These are phyloP conservation scores for Pherbina coryleti DNA, from an alignment of 2,888 invertebrate genomes.

Conservation along the genomic window DNA sequence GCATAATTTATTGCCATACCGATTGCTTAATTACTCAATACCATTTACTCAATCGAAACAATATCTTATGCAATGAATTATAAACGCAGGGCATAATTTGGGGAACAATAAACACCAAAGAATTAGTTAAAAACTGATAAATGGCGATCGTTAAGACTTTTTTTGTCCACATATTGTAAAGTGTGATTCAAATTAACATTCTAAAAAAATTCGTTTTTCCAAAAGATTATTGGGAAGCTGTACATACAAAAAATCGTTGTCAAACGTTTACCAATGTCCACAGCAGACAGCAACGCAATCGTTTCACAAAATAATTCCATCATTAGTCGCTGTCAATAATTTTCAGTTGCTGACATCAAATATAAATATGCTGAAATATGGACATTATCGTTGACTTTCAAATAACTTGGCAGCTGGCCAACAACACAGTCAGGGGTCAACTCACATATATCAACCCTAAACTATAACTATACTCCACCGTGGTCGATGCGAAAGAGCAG, in stretches of 20 bases:
- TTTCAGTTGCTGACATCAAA: slow-evolving; percentile 7
- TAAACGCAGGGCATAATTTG: neutral
- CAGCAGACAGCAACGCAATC: neutral
- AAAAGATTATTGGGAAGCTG: neutral
- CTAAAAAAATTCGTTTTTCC: neutral
- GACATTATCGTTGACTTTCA: neutral
- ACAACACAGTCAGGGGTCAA: slow-evolving; percentile 22
- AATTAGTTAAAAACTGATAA: slow-evolving; percentile 9
- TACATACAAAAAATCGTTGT: neutral
- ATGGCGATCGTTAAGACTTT: slow-evolving; percentile 11
- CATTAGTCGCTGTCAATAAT: slow-evolving; percentile 25
- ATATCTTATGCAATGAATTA: neutral
- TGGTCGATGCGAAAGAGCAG: neutral
- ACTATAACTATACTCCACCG: neutral
- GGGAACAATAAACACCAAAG: slow-evolving; percentile 6
- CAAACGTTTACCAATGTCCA: neutral
- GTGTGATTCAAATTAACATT: slow-evolving; percentile 16
- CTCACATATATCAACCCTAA: slow-evolving; percentile 12
- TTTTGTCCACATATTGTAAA: neutral
- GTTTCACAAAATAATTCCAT: neutral
- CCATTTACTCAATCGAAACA: too few species aligned
- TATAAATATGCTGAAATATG: slow-evolving; percentile 25
- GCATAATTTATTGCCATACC: neutral
- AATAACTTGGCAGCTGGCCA: neutral
- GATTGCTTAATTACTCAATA: neutral